Evolutionary conservation across 2,113 vertebrate species (phyloP).

Genomic region (Poeciliopsis occidentalis): DNA sequence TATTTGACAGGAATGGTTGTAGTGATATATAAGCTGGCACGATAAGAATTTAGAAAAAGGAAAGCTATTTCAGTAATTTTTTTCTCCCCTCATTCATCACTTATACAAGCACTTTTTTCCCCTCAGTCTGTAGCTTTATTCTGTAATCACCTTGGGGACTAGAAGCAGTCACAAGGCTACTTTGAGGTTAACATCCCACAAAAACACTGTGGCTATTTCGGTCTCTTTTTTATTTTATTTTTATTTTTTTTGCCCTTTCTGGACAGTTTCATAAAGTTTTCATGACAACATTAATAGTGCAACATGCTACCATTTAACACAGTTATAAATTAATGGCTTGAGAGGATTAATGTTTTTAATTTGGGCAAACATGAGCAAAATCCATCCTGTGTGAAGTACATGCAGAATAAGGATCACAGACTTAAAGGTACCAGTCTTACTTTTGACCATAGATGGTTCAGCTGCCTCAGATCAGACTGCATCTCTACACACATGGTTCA

Average conservation of each 20-base stretch:
- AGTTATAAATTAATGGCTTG: slow-evolving; percentile 1
- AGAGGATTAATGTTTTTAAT: slow-evolving; percentile 1
- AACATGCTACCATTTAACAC: neutral
- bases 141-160: slow-evolving; percentile 37
- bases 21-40: slow-evolving; percentile 11
- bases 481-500: slow-evolving; percentile 8
- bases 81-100: slow-evolving; percentile 22
- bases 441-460: slow-evolving; percentile 1
- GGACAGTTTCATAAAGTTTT: slow-evolving; percentile 14
- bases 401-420: neutral
- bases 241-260: slow-evolving; percentile 22
- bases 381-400: neutral
- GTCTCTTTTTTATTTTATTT: slow-evolving; percentile 25
- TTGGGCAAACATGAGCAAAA: neutral
- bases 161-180: slow-evolving; percentile 26
- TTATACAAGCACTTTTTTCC: neutral
- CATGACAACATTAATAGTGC: neutral
- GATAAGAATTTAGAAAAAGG: slow-evolving; percentile 13
- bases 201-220: slow-evolving; percentile 39
- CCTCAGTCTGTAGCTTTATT: neutral
- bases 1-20: neutral
- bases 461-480: neutral
- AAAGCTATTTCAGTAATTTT: too few relatives aligned
- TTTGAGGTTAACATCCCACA: slow-evolving; percentile 11
- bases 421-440: neutral